Percentiles rank a stretch among this genome's conserved stretches.
phyloP scores from a whole-genome alignment of 2,888 invertebrate genomes.

The Griposia aprilina region DNA sequence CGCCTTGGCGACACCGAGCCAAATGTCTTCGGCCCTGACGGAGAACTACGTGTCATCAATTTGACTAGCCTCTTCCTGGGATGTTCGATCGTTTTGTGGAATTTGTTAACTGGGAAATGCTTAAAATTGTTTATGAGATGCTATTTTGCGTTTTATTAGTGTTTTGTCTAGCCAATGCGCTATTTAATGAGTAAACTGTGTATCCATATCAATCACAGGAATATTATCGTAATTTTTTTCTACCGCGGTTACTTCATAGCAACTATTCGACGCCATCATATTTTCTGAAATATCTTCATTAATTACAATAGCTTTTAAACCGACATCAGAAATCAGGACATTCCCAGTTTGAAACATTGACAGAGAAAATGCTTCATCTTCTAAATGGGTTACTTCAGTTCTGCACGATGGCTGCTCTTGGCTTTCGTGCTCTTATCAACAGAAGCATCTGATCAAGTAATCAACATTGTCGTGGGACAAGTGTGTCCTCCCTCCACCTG shows the following conservation, averaged over 20 bases:
- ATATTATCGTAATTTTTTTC: neutral
- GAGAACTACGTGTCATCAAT: slow-evolving; percentile 55
- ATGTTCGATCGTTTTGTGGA: slow-evolving; percentile 32
- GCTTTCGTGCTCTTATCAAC: slow-evolving; percentile 41
- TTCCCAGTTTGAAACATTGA: slow-evolving; percentile 16
- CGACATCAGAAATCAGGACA: neutral
- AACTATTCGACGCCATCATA: neutral
- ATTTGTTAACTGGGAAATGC: slow-evolving; percentile 23
- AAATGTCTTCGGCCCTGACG: slow-evolving; percentile 73
- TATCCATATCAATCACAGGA: neutral
- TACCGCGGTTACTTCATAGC: neutral
- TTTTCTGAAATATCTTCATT: slow-evolving; percentile 1
- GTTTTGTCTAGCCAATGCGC: neutral
- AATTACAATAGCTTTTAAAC: neutral
- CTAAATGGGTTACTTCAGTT: slow-evolving; percentile 11
- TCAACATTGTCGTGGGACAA: slow-evolving; percentile 58
- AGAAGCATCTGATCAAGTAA: slow-evolving; percentile 39
- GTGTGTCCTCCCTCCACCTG: slow-evolving; percentile 61
- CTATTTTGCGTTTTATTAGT: slow-evolving; percentile 4
- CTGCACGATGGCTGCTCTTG: neutral
- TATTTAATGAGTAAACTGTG: neutral
- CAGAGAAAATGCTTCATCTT: slow-evolving; percentile 11
- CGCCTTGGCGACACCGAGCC: slow-evolving; percentile 75
- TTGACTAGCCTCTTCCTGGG: slow-evolving; percentile 53
- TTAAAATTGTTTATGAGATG: neutral